phyloP scores from a whole-genome alignment of 2,113 vertebrate genomes.

The Sarotherodon lohbergeri region DNA sequence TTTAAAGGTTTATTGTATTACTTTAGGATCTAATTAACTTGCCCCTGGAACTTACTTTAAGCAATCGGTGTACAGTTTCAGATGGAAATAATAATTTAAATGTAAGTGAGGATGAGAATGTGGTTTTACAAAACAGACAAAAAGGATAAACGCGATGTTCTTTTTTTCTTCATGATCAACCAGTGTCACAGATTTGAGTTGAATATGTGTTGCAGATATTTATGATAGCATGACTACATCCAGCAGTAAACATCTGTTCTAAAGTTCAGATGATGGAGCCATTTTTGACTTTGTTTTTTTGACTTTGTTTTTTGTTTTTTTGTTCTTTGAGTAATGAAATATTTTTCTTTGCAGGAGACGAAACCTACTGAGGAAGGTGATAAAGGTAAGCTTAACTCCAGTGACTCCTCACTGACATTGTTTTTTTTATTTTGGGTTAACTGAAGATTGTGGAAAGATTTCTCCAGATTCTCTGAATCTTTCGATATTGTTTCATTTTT shows the following conservation, averaged over 20 bases:
- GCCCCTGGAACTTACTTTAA: neutral
- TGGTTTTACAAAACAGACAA: neutral
- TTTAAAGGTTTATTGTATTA: neutral
- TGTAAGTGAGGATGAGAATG: neutral
- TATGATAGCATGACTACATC: neutral
- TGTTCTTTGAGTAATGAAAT: neutral
- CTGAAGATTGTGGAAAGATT: neutral
- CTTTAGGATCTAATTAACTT: neutral
- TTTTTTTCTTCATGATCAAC: neutral
- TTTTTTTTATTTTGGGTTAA: neutral
- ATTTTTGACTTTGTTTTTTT: neutral
- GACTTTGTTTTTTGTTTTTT: neutral
- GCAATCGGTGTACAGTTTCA: neutral
- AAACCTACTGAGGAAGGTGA: constrained; percentile 41
- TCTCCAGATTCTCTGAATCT: neutral
- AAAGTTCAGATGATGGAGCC: neutral
- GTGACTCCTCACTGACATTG: rapidly evolving
- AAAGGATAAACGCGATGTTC: neutral
- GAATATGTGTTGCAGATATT: neutral
- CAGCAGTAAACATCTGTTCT: neutral
- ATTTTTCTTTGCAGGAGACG: constrained; percentile 40
- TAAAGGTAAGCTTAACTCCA: constrained; percentile 1
- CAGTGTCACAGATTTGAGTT: neutral
- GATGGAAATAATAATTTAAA: neutral
- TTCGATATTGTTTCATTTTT: neutral